phyloP scores from a whole-genome alignment of 2,888 invertebrate species.

The Hedychridium roseum region DNA sequence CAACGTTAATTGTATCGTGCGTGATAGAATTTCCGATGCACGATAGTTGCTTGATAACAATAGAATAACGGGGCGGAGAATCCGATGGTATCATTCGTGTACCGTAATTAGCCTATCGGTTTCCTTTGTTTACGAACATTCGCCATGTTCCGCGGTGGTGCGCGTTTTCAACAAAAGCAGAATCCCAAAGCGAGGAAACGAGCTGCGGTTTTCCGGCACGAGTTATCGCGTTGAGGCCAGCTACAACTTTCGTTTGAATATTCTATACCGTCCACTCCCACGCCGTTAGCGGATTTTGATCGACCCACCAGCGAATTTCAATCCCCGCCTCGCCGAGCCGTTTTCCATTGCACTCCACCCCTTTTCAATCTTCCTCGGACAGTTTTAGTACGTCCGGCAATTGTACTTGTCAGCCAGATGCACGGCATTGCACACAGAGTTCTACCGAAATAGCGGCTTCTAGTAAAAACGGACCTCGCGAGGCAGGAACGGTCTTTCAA shows the following conservation, averaged over 20 bases:
- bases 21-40: too few relatives aligned
- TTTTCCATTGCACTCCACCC: conserved; percentile 11
- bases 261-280: conserved; percentile 17
- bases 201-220: conserved; percentile 27
- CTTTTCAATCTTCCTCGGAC: conserved; percentile 31
- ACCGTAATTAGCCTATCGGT: neutral
- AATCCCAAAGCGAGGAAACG: conserved; percentile 22
- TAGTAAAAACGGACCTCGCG: too few relatives aligned
- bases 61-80: too few relatives aligned
- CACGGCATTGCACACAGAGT: neutral
- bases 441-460: too few relatives aligned
- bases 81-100: neutral
- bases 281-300: conserved; percentile 31
- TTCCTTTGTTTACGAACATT: conserved; percentile 26
- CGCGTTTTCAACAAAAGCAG: conserved; percentile 23
- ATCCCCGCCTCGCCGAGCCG: conserved; percentile 4
- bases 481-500: too few relatives aligned
- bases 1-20: too few relatives aligned
- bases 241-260: conserved; percentile 30
- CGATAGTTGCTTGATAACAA: too few relatives aligned
- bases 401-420: conserved; percentile 20
- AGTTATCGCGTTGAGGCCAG: conserved; percentile 6
- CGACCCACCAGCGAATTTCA: conserved; percentile 30
- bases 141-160: conserved; percentile 21
- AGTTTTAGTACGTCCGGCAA: conserved; percentile 39